Conservation (phyloP, 2,113 vertebrate species). For the Campylomormyrus tamandua region DNA sequence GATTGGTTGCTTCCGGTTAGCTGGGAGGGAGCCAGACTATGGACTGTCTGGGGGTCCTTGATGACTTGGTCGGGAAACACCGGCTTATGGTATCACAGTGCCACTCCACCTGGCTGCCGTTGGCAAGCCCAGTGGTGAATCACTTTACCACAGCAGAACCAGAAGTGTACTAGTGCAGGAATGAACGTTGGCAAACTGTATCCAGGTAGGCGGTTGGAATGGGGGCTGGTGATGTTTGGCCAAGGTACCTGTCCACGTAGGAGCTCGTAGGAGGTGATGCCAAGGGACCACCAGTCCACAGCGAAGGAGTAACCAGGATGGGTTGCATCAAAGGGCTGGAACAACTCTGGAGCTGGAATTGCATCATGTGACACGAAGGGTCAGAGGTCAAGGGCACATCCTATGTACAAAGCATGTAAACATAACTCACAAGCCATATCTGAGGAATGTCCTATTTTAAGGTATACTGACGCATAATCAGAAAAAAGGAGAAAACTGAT, state of each 20-base stretch:
- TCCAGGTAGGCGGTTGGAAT: background rate
- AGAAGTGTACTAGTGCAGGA: background rate
- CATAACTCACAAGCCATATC: background rate
- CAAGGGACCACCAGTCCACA: conserved; percentile 73
- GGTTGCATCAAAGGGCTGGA: conserved; percentile 64
- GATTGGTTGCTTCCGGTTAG: background rate
- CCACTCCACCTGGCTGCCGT: background rate
- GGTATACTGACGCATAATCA: background rate
- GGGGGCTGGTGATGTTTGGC: background rate
- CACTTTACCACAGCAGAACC: background rate
- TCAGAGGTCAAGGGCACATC: background rate
- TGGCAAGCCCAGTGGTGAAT: background rate
- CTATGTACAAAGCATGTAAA: background rate
- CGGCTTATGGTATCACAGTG: background rate
- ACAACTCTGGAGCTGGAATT: conserved; percentile 86
- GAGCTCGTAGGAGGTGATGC: conserved; percentile 89
- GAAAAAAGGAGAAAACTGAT: background rate
- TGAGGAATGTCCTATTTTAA: background rate
- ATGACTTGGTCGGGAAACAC: background rate
- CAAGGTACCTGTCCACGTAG: conserved; percentile 76
- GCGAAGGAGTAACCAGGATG: conserved; percentile 80
- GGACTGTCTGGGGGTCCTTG: background rate
- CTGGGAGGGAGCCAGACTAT: background rate
- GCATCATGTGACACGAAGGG: conserved; percentile 11
- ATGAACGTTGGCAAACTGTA: background rate